Conservation (phyloP, 1,140 invertebrate species). For the Drosophila serrata region DNA sequence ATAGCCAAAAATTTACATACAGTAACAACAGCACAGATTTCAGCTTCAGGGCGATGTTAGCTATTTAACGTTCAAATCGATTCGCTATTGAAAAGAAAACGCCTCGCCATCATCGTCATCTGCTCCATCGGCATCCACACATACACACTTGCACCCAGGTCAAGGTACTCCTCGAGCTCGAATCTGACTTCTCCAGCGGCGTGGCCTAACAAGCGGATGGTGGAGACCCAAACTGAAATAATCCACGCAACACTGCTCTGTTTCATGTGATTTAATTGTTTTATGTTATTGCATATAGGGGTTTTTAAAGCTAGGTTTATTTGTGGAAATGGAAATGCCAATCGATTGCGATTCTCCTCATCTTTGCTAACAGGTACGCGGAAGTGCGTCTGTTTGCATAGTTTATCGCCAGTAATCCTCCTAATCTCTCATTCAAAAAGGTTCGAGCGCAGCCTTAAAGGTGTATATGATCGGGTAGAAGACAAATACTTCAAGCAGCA, state of each 20-base stretch:
- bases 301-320: neutral
- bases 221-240: conserved; percentile 1
- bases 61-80: conserved; percentile 47
- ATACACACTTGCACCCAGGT: conserved; percentile 36
- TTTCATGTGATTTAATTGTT: neutral
- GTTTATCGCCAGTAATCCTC: neutral
- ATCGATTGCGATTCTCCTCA: neutral
- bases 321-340: neutral
- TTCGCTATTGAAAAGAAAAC: conserved; percentile 53
- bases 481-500: neutral
- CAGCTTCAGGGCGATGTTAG: conserved; percentile 25
- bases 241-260: too few relatives aligned
- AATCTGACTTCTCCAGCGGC: conserved; percentile 5
- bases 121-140: neutral
- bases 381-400: neutral
- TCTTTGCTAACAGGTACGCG: neutral
- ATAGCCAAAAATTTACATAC: conserved; percentile 62
- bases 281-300: neutral
- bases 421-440: neutral
- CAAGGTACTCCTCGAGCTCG: conserved; percentile 57
- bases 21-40: conserved; percentile 24
- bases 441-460: neutral
- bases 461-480: conserved; percentile 13
- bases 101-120: conserved; percentile 33
- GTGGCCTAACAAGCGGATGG: conserved; percentile 7